A percentile compares a stretch with the other conserved stretches of the same genome.
Conservation (phyloP, 2,113 vertebrate genomes). For the Thryonomys swinderianus region DNA sequence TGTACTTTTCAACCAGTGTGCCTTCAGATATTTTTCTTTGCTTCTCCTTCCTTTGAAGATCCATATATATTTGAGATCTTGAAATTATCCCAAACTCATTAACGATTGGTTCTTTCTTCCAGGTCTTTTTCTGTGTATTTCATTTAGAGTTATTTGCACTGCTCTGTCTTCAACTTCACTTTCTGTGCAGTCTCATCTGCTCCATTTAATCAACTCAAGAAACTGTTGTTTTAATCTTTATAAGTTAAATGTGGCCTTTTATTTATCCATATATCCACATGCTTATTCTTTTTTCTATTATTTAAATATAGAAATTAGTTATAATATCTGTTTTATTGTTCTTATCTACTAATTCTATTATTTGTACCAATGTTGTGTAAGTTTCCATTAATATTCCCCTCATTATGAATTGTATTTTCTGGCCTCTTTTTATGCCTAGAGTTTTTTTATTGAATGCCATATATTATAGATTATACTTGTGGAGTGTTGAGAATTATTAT, state of each 20-base stretch:
- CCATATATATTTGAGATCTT: not conserved
- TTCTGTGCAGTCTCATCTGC: not conserved
- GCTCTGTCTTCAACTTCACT: not conserved
- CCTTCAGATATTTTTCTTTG: not conserved
- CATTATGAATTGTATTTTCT: slow-evolving; percentile 10
- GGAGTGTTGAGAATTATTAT: not conserved
- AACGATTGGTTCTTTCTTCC: not conserved
- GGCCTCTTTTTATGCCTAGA: not conserved
- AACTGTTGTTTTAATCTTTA: not conserved
- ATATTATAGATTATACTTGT: not conserved
- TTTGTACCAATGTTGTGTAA: not conserved
- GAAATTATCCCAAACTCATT: not conserved
- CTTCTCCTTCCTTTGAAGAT: not conserved
- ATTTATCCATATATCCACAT: not conserved
- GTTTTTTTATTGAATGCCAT: slow-evolving; percentile 34
- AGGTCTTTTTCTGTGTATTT: not conserved
- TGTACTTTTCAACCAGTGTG: not conserved
- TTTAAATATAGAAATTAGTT: slow-evolving; percentile 1
- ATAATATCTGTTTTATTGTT: not conserved
- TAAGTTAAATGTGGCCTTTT: slow-evolving; percentile 3
- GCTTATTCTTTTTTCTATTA: not conserved
- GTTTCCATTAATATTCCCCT: not conserved
- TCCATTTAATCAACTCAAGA: not conserved
- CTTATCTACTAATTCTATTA: slow-evolving; percentile 31
- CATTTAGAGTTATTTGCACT: slow-evolving; percentile 8